Base-by-base conservation (phyloP, 2,797 vertebrate genomes). In the Neosilurus mollespiculum region DNA sequence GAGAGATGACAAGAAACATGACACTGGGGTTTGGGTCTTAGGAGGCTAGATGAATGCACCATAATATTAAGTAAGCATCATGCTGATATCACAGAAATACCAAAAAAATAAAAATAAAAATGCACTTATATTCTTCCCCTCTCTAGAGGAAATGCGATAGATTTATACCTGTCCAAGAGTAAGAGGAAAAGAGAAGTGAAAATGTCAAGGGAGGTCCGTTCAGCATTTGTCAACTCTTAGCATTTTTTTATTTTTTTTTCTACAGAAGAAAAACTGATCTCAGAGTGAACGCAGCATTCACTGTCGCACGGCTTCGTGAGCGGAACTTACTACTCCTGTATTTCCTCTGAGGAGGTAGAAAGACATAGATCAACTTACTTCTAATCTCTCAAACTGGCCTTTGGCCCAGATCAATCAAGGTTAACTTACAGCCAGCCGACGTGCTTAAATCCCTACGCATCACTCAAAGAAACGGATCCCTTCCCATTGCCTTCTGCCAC, bases 341-440 rank as follows among this genome's bases (percentile, higher is more conserved):
- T 87, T 78, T 87, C 87, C 81, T 80, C 62, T 15, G 64, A 86
- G 81, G 64, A 86, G 26, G 43, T 87, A 90, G 91, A 92, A 90
- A 80, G 88, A 86, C 87, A 81, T 70, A 91, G 91, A 94, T 95
- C 93, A 80, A 85, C 86, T 95, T 94, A 93, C 94, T 22, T 22
- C 81, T 87, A 88, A 88, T 87, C 86, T 84, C 80, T 51, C 34
- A 58, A 84, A 81, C 65, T 84, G 86, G 81, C 66, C 83, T 77
- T 71, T 76, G 67, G 84, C 82, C 81, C 78, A 76, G 82, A 87
- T 88, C 86, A 86, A 84, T 85, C 71, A 83, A 78, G 84, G 86
- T 82, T 87, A 80, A 85, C 86, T 95, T 94, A 93, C 94, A 93
- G 89, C 85, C 86, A 87, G 91, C 92, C 71, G 90, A 91, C 92